These are phyloP conservation scores for Dynastes hyllus DNA, from an alignment of 2,888 invertebrate genomes.

Conservation along the genomic window DNA sequence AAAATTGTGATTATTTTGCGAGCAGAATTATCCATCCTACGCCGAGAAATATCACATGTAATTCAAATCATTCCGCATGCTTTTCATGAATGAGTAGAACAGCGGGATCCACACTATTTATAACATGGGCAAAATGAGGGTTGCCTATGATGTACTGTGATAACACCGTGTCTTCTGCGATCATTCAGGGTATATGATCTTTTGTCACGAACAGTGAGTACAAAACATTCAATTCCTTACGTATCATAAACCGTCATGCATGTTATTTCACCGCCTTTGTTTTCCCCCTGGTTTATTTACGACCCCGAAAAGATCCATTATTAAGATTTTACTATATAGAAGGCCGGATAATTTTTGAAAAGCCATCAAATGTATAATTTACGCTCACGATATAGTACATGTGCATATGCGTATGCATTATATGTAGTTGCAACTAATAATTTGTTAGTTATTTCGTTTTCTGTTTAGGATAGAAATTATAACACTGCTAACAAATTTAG, in stretches of 20 bases:
- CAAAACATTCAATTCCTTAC: slow-evolving; percentile 47
- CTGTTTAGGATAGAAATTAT: too few relatives aligned
- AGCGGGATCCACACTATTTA: slow-evolving; percentile 46
- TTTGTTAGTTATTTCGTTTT: too few relatives aligned
- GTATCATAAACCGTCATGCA: slow-evolving; percentile 43
- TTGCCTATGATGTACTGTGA: slow-evolving; percentile 47
- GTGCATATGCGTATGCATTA: too few relatives aligned
- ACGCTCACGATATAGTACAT: too few relatives aligned
- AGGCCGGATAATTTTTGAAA: neutral
- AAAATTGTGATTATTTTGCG: too few relatives aligned
- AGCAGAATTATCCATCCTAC: neutral
- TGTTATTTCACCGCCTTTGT: slow-evolving; percentile 37
- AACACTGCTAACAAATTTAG: too few relatives aligned
- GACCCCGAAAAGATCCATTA: neutral
- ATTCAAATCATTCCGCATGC: slow-evolving; percentile 36
- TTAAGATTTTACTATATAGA: neutral
- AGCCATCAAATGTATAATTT: too few relatives aligned
- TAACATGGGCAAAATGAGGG: slow-evolving; percentile 48
- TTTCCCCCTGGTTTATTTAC: slow-evolving; percentile 18
- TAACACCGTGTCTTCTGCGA: slow-evolving; percentile 39
- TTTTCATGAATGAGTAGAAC: slow-evolving; percentile 40
- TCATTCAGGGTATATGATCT: slow-evolving; percentile 42
- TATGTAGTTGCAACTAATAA: too few relatives aligned
- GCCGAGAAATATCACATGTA: neutral
- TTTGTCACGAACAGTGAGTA: slow-evolving; percentile 46